Conservation (phyloP, 2,797 vertebrate species). For the Betta splendens region DNA sequence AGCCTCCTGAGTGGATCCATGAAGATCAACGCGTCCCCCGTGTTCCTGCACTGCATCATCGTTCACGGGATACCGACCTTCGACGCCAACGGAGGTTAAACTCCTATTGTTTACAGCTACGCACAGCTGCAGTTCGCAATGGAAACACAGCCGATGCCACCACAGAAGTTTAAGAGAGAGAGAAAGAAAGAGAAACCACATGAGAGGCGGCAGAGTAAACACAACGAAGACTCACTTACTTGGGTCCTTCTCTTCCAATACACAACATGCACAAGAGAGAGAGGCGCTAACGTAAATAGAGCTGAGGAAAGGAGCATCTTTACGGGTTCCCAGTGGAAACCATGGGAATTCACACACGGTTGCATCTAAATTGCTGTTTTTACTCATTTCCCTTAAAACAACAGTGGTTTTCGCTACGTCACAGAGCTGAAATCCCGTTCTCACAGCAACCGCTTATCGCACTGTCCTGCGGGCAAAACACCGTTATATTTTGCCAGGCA, state of each 20-base stretch:
- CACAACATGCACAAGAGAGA: constrained; percentile 45
- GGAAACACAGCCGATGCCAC: constrained; percentile 31
- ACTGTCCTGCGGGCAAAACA: constrained; percentile 39
- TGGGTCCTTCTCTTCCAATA: constrained; percentile 34
- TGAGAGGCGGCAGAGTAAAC: constrained; percentile 60
- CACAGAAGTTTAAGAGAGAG: constrained; percentile 31
- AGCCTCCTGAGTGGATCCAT: constrained; percentile 91
- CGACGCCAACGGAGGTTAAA: constrained; percentile 84
- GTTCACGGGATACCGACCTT: constrained; percentile 90
- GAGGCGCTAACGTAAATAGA: constrained; percentile 48
- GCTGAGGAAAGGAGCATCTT: constrained; percentile 28
- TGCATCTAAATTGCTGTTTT: constrained; percentile 65
- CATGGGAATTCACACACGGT: constrained; percentile 48
- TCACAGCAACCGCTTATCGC: constrained; percentile 58
- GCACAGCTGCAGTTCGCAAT: constrained; percentile 45
- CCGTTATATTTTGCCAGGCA: constrained; percentile 1
- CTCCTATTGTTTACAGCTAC: constrained; percentile 47
- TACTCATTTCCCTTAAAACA: constrained; percentile 45
- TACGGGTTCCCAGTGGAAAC: constrained; percentile 40
- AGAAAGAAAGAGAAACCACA: constrained; percentile 70
- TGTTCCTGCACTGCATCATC: constrained; percentile 91
- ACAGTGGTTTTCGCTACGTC: constrained; percentile 40
- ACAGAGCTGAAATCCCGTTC: constrained; percentile 33
- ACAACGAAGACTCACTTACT: constrained; percentile 54
- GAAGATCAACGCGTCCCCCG: constrained; percentile 91